Evolutionary conservation across 1,140 invertebrate species (phyloP).

Genomic region (Bombyx mandarina): DNA sequence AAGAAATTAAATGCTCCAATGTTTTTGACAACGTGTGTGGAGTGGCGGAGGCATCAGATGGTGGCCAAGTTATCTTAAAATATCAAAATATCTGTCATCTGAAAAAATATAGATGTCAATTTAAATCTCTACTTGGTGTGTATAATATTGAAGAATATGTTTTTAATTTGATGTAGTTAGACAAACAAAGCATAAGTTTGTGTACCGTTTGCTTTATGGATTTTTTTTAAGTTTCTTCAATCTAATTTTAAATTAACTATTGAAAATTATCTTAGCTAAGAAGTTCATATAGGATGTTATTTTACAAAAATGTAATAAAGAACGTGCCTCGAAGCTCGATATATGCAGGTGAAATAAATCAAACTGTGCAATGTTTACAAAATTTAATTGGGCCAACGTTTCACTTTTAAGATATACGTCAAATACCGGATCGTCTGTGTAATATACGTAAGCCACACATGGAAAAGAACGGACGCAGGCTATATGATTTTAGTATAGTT

Average conservation of each 20-base stretch:
- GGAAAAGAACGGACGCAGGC: slow-evolving; percentile 19
- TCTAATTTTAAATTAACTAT: not conserved
- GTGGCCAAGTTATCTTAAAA: slow-evolving; percentile 18
- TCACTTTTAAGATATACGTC: slow-evolving; percentile 24
- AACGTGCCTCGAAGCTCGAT: not conserved
- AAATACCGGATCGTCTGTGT: slow-evolving; percentile 24
- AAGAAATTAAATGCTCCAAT: slow-evolving; percentile 33
- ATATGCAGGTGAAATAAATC: not conserved
- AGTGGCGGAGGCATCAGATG: slow-evolving; percentile 17
- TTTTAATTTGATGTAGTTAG: not conserved
- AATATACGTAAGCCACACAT: slow-evolving; percentile 18
- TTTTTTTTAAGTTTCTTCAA: not conserved
- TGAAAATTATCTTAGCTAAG: not conserved
- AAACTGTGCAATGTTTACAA: not conserved
- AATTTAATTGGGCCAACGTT: not conserved
- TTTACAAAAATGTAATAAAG: not conserved
- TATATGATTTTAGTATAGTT: slow-evolving; percentile 38
- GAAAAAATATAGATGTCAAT: slow-evolving; percentile 30
- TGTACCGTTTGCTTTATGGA: too few species aligned
- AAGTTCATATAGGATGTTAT: not conserved
- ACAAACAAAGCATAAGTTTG: not conserved
- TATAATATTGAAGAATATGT: not conserved
- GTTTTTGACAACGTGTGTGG: slow-evolving; percentile 45
- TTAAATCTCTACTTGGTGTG: slow-evolving; percentile 20
- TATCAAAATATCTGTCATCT: slow-evolving; percentile 45